phyloP scores from a whole-genome alignment of 2,888 invertebrate genomes.

The Eristalis tenax region DNA sequence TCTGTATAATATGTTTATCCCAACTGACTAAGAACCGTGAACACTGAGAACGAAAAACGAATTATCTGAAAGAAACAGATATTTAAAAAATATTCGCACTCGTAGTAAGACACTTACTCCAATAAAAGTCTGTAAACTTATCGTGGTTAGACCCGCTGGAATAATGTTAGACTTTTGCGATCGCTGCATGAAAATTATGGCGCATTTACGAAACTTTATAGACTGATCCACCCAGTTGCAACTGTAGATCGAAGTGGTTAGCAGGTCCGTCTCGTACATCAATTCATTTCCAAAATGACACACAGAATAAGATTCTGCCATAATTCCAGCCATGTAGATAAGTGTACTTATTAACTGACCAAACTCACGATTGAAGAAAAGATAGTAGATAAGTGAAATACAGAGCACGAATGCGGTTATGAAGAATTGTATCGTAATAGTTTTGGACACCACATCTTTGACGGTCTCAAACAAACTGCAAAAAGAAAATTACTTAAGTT shows the following conservation, averaged over 20 bases:
- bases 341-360: slow-evolving; percentile 3
- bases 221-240: slow-evolving; percentile 45
- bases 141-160: slow-evolving; percentile 19
- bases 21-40: not conserved
- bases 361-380: slow-evolving; percentile 23
- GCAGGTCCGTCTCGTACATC: not conserved
- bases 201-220: slow-evolving; percentile 9
- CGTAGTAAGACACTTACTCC: not conserved
- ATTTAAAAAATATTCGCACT: not conserved
- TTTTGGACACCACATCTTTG: slow-evolving; percentile 14
- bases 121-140: slow-evolving; percentile 33
- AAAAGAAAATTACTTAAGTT: not conserved
- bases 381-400: slow-evolving; percentile 11
- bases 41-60: slow-evolving; percentile 34
- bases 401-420: slow-evolving; percentile 26
- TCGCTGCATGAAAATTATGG: slow-evolving; percentile 32
- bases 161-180: slow-evolving; percentile 24
- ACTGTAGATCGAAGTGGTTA: slow-evolving; percentile 29
- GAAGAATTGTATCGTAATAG: slow-evolving; percentile 9
- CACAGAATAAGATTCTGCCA: slow-evolving; percentile 9
- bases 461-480: slow-evolving; percentile 28
- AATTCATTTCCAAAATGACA: slow-evolving; percentile 37
- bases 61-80: slow-evolving; percentile 7
- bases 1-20: not conserved
- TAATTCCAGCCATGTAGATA: not conserved